These are phyloP conservation scores for Dreissena polymorpha DNA, from an alignment of 1,140 invertebrate species.

Conservation along the genomic window DNA sequence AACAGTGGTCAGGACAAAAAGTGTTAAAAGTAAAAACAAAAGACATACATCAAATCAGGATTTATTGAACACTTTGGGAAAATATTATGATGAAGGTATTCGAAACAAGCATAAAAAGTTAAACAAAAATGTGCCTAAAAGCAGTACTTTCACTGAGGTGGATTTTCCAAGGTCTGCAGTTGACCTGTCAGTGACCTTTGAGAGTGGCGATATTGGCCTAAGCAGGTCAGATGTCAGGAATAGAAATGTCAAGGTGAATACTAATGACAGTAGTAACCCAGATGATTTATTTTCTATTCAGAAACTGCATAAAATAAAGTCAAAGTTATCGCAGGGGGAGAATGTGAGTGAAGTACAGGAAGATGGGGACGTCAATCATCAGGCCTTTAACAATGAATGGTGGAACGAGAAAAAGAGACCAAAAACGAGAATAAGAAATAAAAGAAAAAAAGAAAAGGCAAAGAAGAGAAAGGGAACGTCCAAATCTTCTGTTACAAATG, in stretches of 20 bases:
- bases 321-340: not conserved
- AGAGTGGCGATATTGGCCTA: no score
- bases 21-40: not conserved
- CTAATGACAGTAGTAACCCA: not conserved
- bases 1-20: not conserved
- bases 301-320: not conserved
- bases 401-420: not conserved
- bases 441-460: no score
- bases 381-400: conserved; percentile 5
- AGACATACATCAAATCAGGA: not conserved
- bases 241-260: not conserved
- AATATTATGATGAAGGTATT: not conserved
- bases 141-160: no score
- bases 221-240: not conserved
- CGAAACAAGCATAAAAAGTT: not conserved
- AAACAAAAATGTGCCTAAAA: not conserved
- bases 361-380: not conserved
- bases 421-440: no score
- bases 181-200: no score
- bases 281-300: not conserved
- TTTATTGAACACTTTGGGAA: not conserved
- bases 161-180: no score
- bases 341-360: not conserved
- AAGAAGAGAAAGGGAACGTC: no score
- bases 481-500: no score